Conservation (phyloP, 1,140 invertebrate species). For the Marisa cornuarietis region DNA sequence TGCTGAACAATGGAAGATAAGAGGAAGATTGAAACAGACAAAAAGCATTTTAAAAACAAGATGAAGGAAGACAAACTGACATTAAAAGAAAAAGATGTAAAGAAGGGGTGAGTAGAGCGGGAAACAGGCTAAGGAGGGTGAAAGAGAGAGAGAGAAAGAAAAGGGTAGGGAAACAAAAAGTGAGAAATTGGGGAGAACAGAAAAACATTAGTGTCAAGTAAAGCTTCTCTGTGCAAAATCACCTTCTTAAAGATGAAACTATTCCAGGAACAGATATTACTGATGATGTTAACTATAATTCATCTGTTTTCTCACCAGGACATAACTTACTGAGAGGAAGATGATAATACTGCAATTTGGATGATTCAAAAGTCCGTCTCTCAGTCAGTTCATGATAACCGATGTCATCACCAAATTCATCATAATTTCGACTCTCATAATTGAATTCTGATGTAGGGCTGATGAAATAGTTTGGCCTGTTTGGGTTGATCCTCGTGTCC, state of each 20-base stretch:
- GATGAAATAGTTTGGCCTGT: conserved; percentile 42
- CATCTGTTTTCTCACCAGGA: background rate
- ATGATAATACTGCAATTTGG: conserved; percentile 45
- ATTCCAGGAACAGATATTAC: background rate
- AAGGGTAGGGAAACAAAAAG: background rate
- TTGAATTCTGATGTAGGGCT: conserved; percentile 43
- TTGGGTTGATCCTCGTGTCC: conserved; percentile 40
- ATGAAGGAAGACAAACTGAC: no score
- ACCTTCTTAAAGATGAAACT: background rate
- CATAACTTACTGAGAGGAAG: conserved; percentile 47
- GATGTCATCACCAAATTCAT: conserved; percentile 59
- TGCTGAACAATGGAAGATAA: no score
- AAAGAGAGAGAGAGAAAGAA: background rate
- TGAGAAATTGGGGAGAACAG: background rate
- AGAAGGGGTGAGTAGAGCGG: background rate
- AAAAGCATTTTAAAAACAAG: no score
- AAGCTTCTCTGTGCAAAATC: background rate
- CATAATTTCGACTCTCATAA: conserved; percentile 48
- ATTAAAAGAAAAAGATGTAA: no score
- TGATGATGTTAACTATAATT: background rate
- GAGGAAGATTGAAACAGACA: no score
- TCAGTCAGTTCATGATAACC: conserved; percentile 54
- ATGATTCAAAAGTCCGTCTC: conserved; percentile 35
- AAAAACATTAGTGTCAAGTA: background rate
- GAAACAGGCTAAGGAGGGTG: background rate